phyloP scores from a whole-genome alignment of 2,888 invertebrate species.

The Saturnia pavonia region DNA sequence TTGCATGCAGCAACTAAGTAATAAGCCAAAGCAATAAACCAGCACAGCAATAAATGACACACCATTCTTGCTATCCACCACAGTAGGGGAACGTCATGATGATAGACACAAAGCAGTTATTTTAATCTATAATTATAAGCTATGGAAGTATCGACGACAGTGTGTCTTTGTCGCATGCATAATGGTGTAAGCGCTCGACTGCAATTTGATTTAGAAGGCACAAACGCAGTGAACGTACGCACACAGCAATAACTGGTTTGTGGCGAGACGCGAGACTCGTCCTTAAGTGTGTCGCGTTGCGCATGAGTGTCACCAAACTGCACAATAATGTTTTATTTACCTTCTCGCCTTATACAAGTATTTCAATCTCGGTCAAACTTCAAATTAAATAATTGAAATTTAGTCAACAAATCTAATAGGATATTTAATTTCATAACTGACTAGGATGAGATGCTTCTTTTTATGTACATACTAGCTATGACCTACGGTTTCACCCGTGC shows the following conservation, averaged over 20 bases:
- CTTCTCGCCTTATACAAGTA: constrained; percentile 32
- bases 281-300: constrained; percentile 49
- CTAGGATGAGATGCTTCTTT: neutral
- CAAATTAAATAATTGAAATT: neutral
- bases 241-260: constrained; percentile 51
- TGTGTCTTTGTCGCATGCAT: constrained; percentile 12
- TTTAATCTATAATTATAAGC: constrained; percentile 2
- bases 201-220: constrained; percentile 55
- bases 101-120: neutral
- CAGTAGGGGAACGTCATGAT: neutral
- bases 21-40: neutral
- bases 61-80: neutral
- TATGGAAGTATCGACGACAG: neutral
- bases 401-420: neutral
- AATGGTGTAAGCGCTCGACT: constrained; percentile 27
- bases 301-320: constrained; percentile 36
- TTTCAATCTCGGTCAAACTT: constrained; percentile 35
- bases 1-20: neutral
- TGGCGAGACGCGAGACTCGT: constrained; percentile 12
- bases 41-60: neutral
- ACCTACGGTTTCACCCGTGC: no score
- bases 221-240: constrained; percentile 38
- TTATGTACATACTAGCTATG: neutral
- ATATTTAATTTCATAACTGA: neutral
- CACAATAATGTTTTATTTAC: constrained; percentile 26